Base-by-base conservation (phyloP, 2,888 invertebrate genomes). In the Noctua janthina region DNA sequence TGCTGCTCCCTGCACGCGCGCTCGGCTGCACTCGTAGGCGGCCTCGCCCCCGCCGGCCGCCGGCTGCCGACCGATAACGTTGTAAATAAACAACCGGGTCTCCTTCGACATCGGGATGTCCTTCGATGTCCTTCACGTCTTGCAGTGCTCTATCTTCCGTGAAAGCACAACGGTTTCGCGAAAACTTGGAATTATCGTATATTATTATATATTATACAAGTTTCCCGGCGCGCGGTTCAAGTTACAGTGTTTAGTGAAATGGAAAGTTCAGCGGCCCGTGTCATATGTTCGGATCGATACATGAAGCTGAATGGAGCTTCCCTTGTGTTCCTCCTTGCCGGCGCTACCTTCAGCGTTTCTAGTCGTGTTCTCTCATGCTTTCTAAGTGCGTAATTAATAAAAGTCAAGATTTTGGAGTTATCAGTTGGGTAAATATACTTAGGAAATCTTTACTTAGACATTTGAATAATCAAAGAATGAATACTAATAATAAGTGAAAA, bases 1-100 rank as follows among this genome's bases (percentile, higher is more conserved):
- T 81, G 83, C 82, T 86, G 85, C 83, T 84, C 56, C 76, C 70
- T 23, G 74, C 76, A 78, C 69, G 83, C 84, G 82, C 79, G 62
- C 83, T 76, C 84, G 83, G 86, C 91, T 89, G 90, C 88, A 85
- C 82, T 87, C 94, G 93, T 94, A 94, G 92, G 94, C 95, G 93
- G 87, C 90, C 87, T 92, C 93, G 92, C 93, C 93, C 91, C 92
- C 94, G 83, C 89, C 92, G 91, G 91, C 92, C 91, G 95, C 89
- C 90, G 89, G 88, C 88, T 81, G 74, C 89, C 92, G 91, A 91
- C 92, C 92, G 95, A 95, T 96, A 95, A 94, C 93, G 91, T 95
- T 94, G 96, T 96, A 96, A 96, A 96, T 94, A 96, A 96, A 96
- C 96, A 95, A 94, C 89, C 88, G 91, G 88, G 83, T 87, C 88